Evolutionary conservation across 2,113 vertebrate genomes (phyloP).

Genomic region (Sinocyclocheilus anophthalmus): DNA sequence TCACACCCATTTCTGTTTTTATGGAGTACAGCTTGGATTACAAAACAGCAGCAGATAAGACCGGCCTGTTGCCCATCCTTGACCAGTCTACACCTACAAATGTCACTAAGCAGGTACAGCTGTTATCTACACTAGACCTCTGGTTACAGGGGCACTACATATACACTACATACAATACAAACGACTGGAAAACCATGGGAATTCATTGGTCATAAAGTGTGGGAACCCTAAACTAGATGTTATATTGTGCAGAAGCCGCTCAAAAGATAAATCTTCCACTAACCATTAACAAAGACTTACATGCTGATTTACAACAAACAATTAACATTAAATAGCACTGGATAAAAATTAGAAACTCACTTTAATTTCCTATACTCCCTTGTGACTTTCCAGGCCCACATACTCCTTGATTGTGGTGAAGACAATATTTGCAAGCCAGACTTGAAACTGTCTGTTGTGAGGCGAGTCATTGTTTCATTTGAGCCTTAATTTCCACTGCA

Average conservation of each 20-base stretch:
- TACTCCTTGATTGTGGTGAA: conserved; percentile 92
- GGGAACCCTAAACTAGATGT: neutral
- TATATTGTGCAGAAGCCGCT: neutral
- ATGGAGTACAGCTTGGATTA: conserved; percentile 94
- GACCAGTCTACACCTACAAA: conserved; percentile 87
- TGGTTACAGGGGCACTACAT: neutral
- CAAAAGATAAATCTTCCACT: neutral
- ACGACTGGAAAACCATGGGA: rapidly evolving
- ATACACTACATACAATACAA: neutral
- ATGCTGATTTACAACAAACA: neutral
- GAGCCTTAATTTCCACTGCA: neutral
- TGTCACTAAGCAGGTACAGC: conserved; percentile 88
- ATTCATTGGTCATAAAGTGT: neutral
- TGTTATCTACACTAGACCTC: neutral
- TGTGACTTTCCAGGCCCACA: conserved; percentile 81
- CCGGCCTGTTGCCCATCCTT: conserved; percentile 87
- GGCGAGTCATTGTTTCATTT: conserved; percentile 70
- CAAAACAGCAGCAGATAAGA: conserved; percentile 78
- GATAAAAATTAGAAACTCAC: neutral
- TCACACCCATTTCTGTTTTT: conserved; percentile 91
- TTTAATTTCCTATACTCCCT: neutral
- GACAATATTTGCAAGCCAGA: conserved; percentile 96
- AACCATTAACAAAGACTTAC: neutral
- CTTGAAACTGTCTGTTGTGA: conserved; percentile 84
- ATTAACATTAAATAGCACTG: neutral